Evolutionary conservation across 2,888 invertebrate genomes (phyloP), one percentile per base, ranked within the genome.

Genomic region (Papilio demoleus): DNA sequence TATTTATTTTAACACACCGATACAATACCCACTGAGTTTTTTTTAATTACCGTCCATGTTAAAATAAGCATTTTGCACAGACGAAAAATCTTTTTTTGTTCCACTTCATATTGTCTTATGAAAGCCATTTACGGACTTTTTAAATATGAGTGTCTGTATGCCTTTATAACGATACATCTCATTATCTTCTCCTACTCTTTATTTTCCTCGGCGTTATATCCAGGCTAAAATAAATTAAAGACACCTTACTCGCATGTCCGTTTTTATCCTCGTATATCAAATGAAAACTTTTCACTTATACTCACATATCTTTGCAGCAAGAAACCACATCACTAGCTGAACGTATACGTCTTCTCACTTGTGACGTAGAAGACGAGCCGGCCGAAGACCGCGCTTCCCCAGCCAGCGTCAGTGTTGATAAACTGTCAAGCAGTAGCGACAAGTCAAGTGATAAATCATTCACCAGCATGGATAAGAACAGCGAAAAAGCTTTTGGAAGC

Each of bases 321-420:
- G 94, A 94, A 77, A 96, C 97, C 74, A 95, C 96, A 65, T 97
- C 97, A 0, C 90, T 98, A 45, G 96, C 97, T 68, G 98, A 98
- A 80, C 94, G 97, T 71, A 97, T 98, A 74, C 95, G 97, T 59
- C 95, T 96, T 80, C 89, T 98, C 61, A 98, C 97, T 1, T 97
- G 97, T 81, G 96, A 97, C 82, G 95, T 97, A 45, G 97, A 97
- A 71, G 96, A 97, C 59, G 94, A 94, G 5, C 82, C 86, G 0
- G 93, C 93, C 14, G 88, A 86, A 67, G 92, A 93, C 17, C 90
- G 93, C 4, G 93, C 94, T 0, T 95, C 95, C 71, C 95, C 96
- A 0, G 94, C 95, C 0, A 95, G 95, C 0, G 95, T 95, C 75
- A 95, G 77, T 75, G 87, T 78, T 65, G 94, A 95, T 75, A 95